A percentile compares a stretch with the other conserved stretches of the same genome.
Conservation (phyloP, 2,797 vertebrate genomes). For the Catharus ustulatus region DNA sequence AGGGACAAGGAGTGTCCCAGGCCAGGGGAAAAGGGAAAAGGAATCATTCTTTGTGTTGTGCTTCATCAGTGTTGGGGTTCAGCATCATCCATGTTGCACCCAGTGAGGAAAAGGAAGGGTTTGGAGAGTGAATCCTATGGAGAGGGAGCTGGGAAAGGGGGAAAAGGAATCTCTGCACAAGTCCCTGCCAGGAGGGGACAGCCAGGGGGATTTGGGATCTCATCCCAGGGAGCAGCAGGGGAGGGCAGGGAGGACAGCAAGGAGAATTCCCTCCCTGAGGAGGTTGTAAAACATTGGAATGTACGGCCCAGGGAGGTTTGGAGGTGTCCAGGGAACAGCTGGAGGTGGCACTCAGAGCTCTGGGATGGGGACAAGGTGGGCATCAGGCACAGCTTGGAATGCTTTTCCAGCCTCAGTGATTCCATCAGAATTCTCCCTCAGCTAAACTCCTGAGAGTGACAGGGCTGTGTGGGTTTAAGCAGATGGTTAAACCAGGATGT, state of each 20-base stretch:
- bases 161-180: no score
- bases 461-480: not conserved
- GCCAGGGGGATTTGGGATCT: no score
- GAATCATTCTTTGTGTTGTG: not conserved
- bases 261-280: no score
- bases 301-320: not conserved
- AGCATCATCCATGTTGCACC: no score
- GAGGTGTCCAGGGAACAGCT: fast-evolving
- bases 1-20: not conserved
- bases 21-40: not conserved
- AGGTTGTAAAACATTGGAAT: no score
- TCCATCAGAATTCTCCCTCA: not conserved
- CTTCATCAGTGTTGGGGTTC: not conserved
- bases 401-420: fast-evolving
- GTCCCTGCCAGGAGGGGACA: no score
- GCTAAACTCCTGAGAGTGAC: fast-evolving
- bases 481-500: not conserved
- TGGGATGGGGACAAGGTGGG: not conserved
- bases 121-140: no score
- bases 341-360: not conserved
- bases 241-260: no score
- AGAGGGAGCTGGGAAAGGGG: no score
- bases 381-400: fast-evolving
- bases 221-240: no score
- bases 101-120: no score